Conservation (phyloP, 1,140 invertebrate species). For the Scaptomyza montana region DNA sequence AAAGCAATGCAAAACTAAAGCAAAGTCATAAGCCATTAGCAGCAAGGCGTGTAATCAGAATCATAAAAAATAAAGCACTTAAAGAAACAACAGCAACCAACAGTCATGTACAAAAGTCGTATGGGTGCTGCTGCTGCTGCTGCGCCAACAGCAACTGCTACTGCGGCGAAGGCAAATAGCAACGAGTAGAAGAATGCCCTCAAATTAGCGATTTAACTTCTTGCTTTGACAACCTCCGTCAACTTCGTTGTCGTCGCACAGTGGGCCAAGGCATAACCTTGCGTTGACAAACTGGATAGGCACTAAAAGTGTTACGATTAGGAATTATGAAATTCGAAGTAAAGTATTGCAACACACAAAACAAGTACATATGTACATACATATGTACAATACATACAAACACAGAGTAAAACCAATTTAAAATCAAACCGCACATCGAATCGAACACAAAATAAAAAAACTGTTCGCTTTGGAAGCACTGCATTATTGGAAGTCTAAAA, state of each 20-base stretch:
- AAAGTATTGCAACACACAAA: slow-evolving; percentile 23
- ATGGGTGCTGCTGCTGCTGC: slow-evolving; percentile 31
- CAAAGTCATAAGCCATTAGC: slow-evolving; percentile 41
- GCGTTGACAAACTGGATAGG: slow-evolving; percentile 17
- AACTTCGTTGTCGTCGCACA: slow-evolving; percentile 27
- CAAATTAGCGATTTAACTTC: slow-evolving; percentile 40
- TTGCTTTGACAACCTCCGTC: slow-evolving; percentile 28
- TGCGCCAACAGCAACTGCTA: background rate
- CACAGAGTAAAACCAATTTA: no score
- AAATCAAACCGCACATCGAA: slow-evolving; percentile 6
- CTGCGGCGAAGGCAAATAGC: background rate
- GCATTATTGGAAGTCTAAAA: slow-evolving; percentile 12
- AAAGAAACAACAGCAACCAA: slow-evolving; percentile 32
- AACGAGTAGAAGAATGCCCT: slow-evolving; percentile 14
- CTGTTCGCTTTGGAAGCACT: slow-evolving; percentile 12
- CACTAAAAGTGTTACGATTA: background rate
- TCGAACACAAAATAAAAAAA: slow-evolving; percentile 7
- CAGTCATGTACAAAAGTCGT: slow-evolving; percentile 49
- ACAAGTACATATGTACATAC: no score
- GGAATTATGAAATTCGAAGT: slow-evolving; percentile 31
- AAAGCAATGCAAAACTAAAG: slow-evolving; percentile 1
- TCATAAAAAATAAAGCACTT: slow-evolving; percentile 65
- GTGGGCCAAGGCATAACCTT: slow-evolving; percentile 48
- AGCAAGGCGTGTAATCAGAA: slow-evolving; percentile 74
- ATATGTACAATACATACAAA: slow-evolving; percentile 11